Evolutionary conservation across 2,888 invertebrate genomes (phyloP).

Genomic region (Synergus itoensis): DNA sequence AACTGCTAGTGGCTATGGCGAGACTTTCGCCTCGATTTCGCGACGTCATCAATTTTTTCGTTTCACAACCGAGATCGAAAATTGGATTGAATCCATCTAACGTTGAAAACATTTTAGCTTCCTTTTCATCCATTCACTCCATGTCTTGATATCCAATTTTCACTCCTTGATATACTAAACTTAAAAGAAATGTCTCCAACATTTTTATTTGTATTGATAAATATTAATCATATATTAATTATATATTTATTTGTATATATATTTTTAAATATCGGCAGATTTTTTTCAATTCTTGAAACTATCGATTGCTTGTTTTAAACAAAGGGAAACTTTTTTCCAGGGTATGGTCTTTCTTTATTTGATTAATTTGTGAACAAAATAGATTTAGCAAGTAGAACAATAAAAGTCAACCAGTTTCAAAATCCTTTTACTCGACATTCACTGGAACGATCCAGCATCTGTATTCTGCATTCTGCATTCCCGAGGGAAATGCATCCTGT

Average conservation of each 20-base stretch:
- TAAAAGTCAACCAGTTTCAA: slow-evolving; percentile 36
- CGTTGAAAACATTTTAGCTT: background rate
- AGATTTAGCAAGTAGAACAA: background rate
- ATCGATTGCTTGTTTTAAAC: too few species aligned
- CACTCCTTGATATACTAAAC: background rate
- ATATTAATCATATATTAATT: too few species aligned
- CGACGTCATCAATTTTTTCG: slow-evolving; percentile 39
- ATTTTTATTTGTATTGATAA: background rate
- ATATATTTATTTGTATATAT: too few species aligned
- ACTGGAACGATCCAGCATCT: slow-evolving; percentile 37
- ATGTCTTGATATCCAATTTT: background rate
- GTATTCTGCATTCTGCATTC: slow-evolving; percentile 37
- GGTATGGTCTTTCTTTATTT: background rate
- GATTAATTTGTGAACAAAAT: slow-evolving; percentile 7
- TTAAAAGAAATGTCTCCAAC: background rate
- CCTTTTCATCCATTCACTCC: too few species aligned
- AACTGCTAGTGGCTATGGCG: background rate
- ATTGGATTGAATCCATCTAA: slow-evolving; percentile 7
- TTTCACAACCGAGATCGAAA: background rate
- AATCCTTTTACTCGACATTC: slow-evolving; percentile 37
- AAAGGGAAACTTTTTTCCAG: background rate
- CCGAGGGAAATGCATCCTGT: slow-evolving; percentile 41
- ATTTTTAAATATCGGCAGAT: too few species aligned
- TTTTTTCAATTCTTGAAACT: too few species aligned
- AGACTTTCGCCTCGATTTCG: slow-evolving; percentile 40